phyloP scores from a whole-genome alignment of 2,797 vertebrate species.

The Danio albolineatus region DNA sequence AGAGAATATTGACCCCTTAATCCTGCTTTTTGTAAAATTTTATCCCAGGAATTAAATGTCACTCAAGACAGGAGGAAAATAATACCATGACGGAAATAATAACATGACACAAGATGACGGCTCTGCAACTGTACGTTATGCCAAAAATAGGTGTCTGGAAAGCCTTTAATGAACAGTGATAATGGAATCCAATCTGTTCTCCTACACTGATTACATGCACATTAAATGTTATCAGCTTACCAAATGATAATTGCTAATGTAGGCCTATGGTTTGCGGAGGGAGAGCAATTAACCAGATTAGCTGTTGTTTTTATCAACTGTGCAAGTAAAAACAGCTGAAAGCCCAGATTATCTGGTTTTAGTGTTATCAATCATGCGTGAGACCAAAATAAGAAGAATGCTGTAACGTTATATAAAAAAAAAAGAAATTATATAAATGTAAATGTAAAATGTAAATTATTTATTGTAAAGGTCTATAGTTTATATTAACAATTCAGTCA shows the following conservation, averaged over 20 bases:
- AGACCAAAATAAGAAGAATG: too few relatives aligned
- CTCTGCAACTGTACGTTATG: background rate
- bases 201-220: background rate
- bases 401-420: too few relatives aligned
- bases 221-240: background rate
- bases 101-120: background rate
- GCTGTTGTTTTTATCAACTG: background rate
- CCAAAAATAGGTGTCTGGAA: background rate
- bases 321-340: background rate
- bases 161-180: background rate
- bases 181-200: constrained; percentile 1
- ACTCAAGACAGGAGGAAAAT: background rate
- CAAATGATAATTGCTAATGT: background rate
- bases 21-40: constrained; percentile 24
- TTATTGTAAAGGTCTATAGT: too few relatives aligned
- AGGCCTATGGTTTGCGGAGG: background rate
- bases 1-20: constrained; percentile 6
- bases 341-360: too few relatives aligned
- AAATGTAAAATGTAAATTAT: too few relatives aligned
- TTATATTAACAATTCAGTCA: too few relatives aligned
- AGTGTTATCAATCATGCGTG: too few relatives aligned
- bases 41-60: constrained; percentile 2
- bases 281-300: background rate
- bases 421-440: too few relatives aligned
- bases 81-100: background rate